Evolutionary conservation across 2,888 invertebrate genomes (phyloP), one percentile per base, ranked within the genome.

Genomic region (Athalia circularis): DNA sequence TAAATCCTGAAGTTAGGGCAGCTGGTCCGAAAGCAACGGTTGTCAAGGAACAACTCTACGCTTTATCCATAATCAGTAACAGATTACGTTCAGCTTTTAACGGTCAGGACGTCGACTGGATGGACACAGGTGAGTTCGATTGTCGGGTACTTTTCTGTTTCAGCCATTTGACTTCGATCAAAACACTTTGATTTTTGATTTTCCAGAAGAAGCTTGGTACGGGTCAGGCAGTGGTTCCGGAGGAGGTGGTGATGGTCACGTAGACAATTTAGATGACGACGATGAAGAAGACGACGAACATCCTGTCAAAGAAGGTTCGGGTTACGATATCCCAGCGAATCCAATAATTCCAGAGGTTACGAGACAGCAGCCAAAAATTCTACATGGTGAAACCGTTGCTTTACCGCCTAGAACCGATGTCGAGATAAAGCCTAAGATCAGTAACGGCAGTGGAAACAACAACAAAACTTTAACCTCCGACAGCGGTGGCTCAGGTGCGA

Each of bases 91-190:
- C 95, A 87, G 98, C 98, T 0, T 97, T 95, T 91, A 97, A 97
- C 87, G 98, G 98, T 0, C 93, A 95, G 83, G 97, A 98, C 87
- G 97, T 98, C 52, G 96, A 97, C 85, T 97, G 96, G 96, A 92
- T 92, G 65, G 95, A 95, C 84, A 92, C 91, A 85, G 93, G 93
- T 93, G 88, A 85, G 81, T 80, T 13, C 7, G 11, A 5, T 11
- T 4, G 15, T 29, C n/a, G 7, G n/a, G 5, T 11, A 54, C 9
- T 54, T 81, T 29, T 29, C 29, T 29, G 2, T 29, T 29, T 29
- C 2, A 29, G 2, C 29, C 0, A 29, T 29, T 29, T 29, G 29
- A 29, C 29, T 29, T 29, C 29, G 2, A 29, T 11, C 13, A n/a
- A 65, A 45, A 13, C 4, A 43, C 8, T 68, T 29, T 15, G 4